Evolutionary conservation across 1,140 invertebrate species (phyloP).

Genomic region (Telenomus remus): DNA sequence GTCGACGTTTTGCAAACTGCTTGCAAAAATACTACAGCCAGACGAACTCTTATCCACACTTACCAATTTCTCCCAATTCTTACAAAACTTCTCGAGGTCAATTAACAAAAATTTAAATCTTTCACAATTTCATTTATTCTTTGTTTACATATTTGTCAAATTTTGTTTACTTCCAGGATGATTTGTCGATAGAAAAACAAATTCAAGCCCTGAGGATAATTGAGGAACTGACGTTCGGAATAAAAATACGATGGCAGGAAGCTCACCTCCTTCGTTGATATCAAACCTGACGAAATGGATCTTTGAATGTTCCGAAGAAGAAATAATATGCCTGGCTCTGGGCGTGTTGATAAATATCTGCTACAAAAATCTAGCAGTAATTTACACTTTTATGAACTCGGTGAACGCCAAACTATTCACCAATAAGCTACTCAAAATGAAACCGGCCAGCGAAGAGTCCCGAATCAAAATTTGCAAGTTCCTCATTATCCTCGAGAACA

Average conservation of each 20-base stretch:
- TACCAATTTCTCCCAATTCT: constrained; percentile 82
- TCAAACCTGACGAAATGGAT: constrained; percentile 79
- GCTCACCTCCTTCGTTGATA: constrained; percentile 80
- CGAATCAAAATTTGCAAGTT: constrained; percentile 77
- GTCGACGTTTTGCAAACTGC: constrained; percentile 79
- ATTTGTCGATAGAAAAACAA: constrained; percentile 70
- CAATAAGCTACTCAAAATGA: constrained; percentile 77
- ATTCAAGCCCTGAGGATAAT: constrained; percentile 72
- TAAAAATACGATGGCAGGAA: constrained; percentile 83
- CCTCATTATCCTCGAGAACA: constrained; percentile 76
- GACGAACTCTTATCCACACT: constrained; percentile 79
- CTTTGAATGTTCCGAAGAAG: constrained; percentile 76
- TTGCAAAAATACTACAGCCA: constrained; percentile 77
- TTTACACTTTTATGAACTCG: constrained; percentile 80
- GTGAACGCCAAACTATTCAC: constrained; percentile 80
- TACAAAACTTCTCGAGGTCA: constrained; percentile 76
- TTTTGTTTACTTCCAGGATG: constrained; percentile 60
- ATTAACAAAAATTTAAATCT: constrained; percentile 7
- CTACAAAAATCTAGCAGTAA: constrained; percentile 81
- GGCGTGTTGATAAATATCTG: constrained; percentile 84
- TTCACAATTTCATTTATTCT: no score
- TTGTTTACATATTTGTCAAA: no score
- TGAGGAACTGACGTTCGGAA: constrained; percentile 82
- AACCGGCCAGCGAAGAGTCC: constrained; percentile 69
- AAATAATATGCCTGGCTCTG: constrained; percentile 78